phyloP scores from a whole-genome alignment of 2,113 vertebrate species.

The Ranitomeya variabilis region DNA sequence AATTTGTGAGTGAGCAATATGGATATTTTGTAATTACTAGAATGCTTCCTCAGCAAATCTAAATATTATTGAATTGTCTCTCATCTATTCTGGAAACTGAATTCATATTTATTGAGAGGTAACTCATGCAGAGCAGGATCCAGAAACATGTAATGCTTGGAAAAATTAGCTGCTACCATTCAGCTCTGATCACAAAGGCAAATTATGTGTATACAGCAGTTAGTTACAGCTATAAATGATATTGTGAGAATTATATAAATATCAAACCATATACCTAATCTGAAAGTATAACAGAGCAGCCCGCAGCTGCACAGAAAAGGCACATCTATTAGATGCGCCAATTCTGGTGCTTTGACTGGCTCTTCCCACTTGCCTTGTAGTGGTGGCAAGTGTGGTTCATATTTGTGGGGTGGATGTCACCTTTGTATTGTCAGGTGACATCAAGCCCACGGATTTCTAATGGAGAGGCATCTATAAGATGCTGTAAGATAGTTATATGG shows the following conservation, averaged over 20 bases:
- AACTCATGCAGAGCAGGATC: slow-evolving; percentile 5
- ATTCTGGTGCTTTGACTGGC: too few species aligned
- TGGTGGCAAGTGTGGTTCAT: too few species aligned
- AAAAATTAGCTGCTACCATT: slow-evolving; percentile 21
- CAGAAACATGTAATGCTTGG: slow-evolving; percentile 25
- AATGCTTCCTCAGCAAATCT: slow-evolving; percentile 13
- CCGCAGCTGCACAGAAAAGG: too few species aligned
- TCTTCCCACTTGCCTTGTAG: too few species aligned
- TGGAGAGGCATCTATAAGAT: too few species aligned
- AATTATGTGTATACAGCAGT: slow-evolving; percentile 38
- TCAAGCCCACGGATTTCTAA: too few species aligned
- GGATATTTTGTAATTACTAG: background rate
- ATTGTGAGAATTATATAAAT: slow-evolving; percentile 5
- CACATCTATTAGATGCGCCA: too few species aligned
- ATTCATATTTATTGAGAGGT: background rate
- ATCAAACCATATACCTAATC: background rate
- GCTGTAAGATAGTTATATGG: too few species aligned
- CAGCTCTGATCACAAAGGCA: slow-evolving; percentile 23
- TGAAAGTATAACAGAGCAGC: slow-evolving; percentile 24
- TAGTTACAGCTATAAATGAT: slow-evolving; percentile 38
- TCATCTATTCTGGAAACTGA: background rate
- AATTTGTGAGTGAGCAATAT: background rate
- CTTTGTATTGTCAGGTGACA: too few species aligned
- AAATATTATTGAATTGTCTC: slow-evolving; percentile 5
- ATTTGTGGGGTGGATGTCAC: too few species aligned